These are phyloP conservation scores for Callithrix jacchus DNA, from an alignment of 2,113 vertebrate species.

Conservation along the genomic window DNA sequence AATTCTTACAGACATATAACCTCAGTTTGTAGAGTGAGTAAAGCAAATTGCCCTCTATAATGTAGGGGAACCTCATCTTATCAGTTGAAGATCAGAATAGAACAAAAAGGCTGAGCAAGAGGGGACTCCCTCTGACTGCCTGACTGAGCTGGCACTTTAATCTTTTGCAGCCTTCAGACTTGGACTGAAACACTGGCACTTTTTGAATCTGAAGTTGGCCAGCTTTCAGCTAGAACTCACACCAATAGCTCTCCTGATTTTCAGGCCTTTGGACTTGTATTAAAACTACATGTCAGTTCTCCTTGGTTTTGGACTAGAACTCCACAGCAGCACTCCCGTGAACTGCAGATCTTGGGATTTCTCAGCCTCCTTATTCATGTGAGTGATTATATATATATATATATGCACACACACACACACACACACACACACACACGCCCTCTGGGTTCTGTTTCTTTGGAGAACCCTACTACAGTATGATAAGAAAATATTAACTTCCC, in stretches of 20 bases:
- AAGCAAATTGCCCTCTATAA: not conserved
- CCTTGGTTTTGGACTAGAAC: not conserved
- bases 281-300: not conserved
- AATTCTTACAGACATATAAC: not conserved
- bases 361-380: too few species aligned
- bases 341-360: not conserved
- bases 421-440: not conserved
- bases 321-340: not conserved
- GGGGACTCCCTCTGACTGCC: not conserved
- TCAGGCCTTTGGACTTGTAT: not conserved
- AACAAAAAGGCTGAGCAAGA: not conserved
- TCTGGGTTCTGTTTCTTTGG: not conserved
- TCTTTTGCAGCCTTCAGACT: not conserved
- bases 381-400: not conserved
- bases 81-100: not conserved
- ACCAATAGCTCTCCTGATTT: not conserved
- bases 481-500: not conserved
- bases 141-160: not conserved
- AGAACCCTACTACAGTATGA: not conserved
- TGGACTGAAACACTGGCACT: not conserved
- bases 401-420: accelerated
- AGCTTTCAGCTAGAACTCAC: not conserved
- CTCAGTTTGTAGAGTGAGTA: not conserved
- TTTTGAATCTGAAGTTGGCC: not conserved
- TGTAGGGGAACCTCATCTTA: not conserved